phyloP scores from a whole-genome alignment of 2,113 vertebrate species.

The Motacilla alba region DNA sequence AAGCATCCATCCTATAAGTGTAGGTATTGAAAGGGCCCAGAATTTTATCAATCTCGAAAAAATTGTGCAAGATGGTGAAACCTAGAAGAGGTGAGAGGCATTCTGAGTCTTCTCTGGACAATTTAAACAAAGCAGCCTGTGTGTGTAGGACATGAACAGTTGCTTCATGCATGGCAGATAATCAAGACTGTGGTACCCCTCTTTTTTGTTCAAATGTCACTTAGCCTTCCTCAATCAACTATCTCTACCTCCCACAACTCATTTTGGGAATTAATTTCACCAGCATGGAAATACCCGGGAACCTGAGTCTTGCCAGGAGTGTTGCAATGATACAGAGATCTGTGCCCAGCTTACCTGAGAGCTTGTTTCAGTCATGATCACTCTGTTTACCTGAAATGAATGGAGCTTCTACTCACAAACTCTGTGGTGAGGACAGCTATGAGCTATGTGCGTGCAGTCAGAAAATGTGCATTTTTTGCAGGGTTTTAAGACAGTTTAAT shows the following conservation, averaged over 20 bases:
- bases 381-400: not conserved
- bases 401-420: not conserved
- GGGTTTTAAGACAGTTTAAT: not conserved
- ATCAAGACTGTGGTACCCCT: not conserved
- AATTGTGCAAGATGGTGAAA: not conserved
- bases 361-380: not conserved
- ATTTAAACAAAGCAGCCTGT: not conserved
- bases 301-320: not conserved
- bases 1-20: not conserved
- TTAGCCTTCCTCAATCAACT: not conserved
- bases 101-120: not conserved
- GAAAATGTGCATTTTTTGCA: not conserved
- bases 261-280: not conserved
- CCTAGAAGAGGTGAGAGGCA: not conserved
- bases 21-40: not conserved
- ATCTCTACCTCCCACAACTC: not conserved
- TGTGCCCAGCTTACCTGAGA: not conserved
- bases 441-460: not conserved
- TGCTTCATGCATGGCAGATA: not conserved
- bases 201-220: not conserved
- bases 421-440: not conserved
- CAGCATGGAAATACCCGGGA: not conserved
- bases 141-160: not conserved
- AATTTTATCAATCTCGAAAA: not conserved
- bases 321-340: not conserved